Percentiles rank a stretch among this genome's conserved stretches.
Evolutionary conservation across 2,888 invertebrate species (phyloP).

Genomic region (Saturnia japonica): DNA sequence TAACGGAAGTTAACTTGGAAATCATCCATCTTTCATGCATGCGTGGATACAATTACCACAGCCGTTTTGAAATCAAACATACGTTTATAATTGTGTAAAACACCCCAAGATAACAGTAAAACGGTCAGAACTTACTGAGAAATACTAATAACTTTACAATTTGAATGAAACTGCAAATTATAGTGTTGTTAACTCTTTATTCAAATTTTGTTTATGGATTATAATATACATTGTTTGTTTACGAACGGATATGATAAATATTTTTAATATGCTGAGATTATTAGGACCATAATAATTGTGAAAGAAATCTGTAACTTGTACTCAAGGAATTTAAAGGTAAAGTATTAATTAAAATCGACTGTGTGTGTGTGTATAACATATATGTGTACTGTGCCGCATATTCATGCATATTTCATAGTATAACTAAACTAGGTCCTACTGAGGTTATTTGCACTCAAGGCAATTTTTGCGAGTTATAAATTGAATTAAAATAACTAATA

Average conservation of each 20-base stretch:
- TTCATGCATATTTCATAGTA: neutral
- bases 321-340: too few relatives aligned
- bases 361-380: too few relatives aligned
- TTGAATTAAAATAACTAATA: neutral
- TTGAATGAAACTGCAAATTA: neutral
- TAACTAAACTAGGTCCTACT: neutral
- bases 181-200: neutral
- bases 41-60: neutral
- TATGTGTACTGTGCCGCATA: too few relatives aligned
- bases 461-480: neutral
- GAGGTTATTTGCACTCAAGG: neutral
- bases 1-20: constrained; percentile 1
- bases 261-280: neutral
- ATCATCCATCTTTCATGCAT: neutral
- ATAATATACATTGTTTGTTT: neutral
- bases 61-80: constrained; percentile 1
- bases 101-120: neutral
- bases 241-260: neutral
- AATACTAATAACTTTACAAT: too few relatives aligned
- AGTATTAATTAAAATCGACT: too few relatives aligned
- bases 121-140: too few relatives aligned
- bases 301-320: too few relatives aligned
- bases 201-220: neutral
- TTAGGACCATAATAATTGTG: too few relatives aligned
- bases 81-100: neutral